phyloP scores from a whole-genome alignment of 2,888 invertebrate species.

The Molorchus minor region DNA sequence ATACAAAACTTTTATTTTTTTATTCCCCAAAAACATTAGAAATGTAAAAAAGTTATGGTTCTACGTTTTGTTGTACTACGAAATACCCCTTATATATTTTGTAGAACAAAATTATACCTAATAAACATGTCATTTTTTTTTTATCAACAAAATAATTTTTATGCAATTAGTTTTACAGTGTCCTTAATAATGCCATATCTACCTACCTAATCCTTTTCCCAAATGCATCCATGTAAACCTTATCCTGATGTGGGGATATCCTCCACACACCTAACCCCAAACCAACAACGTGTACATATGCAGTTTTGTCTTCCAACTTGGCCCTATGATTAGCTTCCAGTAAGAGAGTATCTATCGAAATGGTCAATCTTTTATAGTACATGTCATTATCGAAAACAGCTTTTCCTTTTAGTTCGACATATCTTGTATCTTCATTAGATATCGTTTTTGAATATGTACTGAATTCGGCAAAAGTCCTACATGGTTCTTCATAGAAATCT shows the following conservation, averaged over 20 bases:
- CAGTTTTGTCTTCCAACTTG: constrained; percentile 62
- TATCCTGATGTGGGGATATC: constrained; percentile 68
- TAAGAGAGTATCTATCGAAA: constrained; percentile 67
- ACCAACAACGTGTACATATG: constrained; percentile 74
- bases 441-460: constrained; percentile 7
- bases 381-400: constrained; percentile 52
- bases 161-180: no score
- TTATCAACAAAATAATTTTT: no score
- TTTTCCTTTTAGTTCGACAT: constrained; percentile 28
- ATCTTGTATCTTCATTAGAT: constrained; percentile 28
- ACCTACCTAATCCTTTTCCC: constrained; percentile 67
- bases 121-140: not conserved
- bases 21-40: no score
- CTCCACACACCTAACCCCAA: constrained; percentile 75
- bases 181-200: not conserved
- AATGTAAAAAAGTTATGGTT: no score
- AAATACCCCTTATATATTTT: no score
- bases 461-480: constrained; percentile 30
- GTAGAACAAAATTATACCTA: no score
- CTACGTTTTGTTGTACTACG: no score
- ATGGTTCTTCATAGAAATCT: constrained; percentile 59
- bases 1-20: constrained; percentile 14
- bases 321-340: constrained; percentile 72
- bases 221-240: constrained; percentile 72
- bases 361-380: constrained; percentile 65